Evolutionary conservation across 2,113 vertebrate species (phyloP).

Genomic region (Onychostoma macrolepis): DNA sequence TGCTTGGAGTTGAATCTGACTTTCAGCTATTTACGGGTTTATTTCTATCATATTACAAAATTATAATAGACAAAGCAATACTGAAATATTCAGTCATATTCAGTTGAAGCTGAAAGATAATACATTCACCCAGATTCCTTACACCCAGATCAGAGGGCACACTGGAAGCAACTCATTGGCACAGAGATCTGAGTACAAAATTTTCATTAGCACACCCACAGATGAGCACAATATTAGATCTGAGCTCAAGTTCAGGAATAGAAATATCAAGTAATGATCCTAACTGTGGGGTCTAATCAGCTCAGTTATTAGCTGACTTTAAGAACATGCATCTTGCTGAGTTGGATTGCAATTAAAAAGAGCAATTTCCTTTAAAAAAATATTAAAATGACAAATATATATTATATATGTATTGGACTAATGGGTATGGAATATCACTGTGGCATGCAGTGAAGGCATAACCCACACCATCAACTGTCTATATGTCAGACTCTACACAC

Average conservation of each 20-base stretch:
- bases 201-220: slow-evolving; percentile 5
- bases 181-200: slow-evolving; percentile 6
- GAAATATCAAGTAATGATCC: neutral
- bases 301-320: neutral
- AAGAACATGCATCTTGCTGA: neutral
- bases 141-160: neutral
- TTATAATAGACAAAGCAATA: neutral
- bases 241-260: neutral
- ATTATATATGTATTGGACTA: neutral
- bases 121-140: slow-evolving; percentile 28
- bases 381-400: neutral
- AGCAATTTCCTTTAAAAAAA: neutral
- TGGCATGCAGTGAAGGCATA: neutral
- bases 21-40: neutral
- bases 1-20: neutral
- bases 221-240: neutral
- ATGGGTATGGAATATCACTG: slow-evolving; percentile 3
- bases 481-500: neutral
- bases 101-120: neutral
- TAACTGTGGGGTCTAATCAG: neutral
- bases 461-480: neutral
- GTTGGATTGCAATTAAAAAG: slow-evolving; percentile 2
- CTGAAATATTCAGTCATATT: slow-evolving; percentile 5
- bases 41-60: neutral
- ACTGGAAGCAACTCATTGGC: slow-evolving; percentile 27